Percentiles rank a stretch among this genome's conserved stretches.
Evolutionary conservation across 2,888 invertebrate species (phyloP).

Genomic region (Achlya flavicornis): DNA sequence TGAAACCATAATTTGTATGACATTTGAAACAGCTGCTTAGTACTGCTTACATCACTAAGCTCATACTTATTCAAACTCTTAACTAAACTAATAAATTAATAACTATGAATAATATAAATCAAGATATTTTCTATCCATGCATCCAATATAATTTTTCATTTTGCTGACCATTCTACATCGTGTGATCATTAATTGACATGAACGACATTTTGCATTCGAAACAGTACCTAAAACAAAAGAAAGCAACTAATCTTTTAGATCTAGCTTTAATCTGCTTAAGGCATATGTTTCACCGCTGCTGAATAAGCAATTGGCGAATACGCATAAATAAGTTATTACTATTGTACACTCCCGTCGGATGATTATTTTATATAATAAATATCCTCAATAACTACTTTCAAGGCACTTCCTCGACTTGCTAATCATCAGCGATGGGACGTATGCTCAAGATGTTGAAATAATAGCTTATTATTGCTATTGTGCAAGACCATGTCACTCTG

Average conservation of each 20-base stretch:
- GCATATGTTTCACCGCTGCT: not conserved
- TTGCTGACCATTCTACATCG: not conserved
- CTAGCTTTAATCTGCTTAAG: not conserved
- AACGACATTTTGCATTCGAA: not conserved
- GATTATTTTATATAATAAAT: not conserved
- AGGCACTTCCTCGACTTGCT: not conserved
- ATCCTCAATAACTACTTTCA: not conserved
- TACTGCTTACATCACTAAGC: not conserved
- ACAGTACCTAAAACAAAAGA: not conserved
- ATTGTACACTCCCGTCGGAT: not conserved
- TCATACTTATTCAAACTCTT: not conserved
- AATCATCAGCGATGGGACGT: not conserved
- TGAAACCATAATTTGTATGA: not conserved
- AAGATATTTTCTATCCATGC: not conserved
- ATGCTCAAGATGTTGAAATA: not conserved
- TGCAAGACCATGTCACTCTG: conserved; percentile 57
- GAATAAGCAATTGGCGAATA: not conserved
- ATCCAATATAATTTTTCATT: not conserved
- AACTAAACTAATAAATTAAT: not conserved
- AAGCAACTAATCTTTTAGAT: not conserved
- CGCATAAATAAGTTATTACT: not conserved
- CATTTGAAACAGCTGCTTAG: not conserved
- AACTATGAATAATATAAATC: not conserved
- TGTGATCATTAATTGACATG: conserved; percentile 1
- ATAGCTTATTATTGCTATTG: conserved; percentile 3